A percentile compares a stretch with the other conserved stretches of the same genome.
Evolutionary conservation across 2,888 invertebrate species (phyloP).

Genomic region (Eupithecia subumbrata): DNA sequence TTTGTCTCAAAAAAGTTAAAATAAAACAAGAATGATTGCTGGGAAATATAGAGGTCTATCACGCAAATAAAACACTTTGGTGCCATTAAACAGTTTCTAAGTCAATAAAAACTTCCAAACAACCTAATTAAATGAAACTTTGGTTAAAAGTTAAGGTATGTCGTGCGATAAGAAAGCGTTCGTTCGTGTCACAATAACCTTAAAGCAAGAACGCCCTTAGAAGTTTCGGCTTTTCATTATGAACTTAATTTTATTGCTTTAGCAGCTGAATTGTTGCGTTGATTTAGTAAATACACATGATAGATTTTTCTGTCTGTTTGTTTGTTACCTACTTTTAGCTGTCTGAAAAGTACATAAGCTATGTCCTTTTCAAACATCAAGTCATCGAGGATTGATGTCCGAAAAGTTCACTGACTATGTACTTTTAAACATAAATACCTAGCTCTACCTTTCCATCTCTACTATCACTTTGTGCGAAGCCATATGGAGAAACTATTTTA

Average conservation of each 20-base stretch:
- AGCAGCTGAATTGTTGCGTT: constrained; percentile 14
- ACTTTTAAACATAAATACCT: too few species aligned
- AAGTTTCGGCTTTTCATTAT: constrained; percentile 48
- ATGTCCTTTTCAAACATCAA: not conserved
- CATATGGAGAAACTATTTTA: not conserved
- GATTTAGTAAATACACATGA: not conserved
- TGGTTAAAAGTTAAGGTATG: constrained; percentile 30
- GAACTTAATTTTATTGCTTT: constrained; percentile 48
- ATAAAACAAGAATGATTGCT: not conserved
- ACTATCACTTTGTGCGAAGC: not conserved
- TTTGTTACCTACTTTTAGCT: not conserved
- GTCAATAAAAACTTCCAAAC: constrained; percentile 31
- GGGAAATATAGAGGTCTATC: constrained; percentile 2
- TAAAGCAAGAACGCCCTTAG: constrained; percentile 52
- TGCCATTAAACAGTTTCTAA: constrained; percentile 28
- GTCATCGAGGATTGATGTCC: not conserved
- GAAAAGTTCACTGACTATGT: not conserved
- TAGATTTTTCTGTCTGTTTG: not conserved
- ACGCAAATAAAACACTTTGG: constrained; percentile 26
- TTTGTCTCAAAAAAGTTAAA: not conserved
- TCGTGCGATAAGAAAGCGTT: constrained; percentile 51
- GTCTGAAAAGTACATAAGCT: not conserved
- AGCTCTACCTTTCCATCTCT: not conserved
- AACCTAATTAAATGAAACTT: constrained; percentile 44
- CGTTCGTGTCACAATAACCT: constrained; percentile 51